Percentiles rank a stretch among this genome's conserved stretches.
phyloP scores from a whole-genome alignment of 1,140 invertebrate genomes.

The Sminthurides bifidus region DNA sequence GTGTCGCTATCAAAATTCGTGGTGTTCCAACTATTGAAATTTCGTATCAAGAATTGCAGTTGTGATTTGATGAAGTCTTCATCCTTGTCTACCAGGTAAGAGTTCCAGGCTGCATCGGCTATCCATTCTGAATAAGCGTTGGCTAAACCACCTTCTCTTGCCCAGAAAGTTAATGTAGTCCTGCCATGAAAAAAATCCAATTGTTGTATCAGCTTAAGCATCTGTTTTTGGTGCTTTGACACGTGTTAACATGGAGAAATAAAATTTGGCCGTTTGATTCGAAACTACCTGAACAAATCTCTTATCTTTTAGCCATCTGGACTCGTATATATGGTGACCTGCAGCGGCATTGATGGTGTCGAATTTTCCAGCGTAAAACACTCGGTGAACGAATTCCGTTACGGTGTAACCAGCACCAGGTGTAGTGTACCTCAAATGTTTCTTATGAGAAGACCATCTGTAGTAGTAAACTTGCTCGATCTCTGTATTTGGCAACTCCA shows the following conservation, averaged over 20 bases:
- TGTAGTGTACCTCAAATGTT: slow-evolving; percentile 26
- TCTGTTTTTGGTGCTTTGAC: not conserved
- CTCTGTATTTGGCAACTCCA: slow-evolving; percentile 24
- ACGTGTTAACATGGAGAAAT: not conserved
- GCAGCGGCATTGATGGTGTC: slow-evolving; percentile 28
- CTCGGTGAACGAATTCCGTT: slow-evolving; percentile 28
- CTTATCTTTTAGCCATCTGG: slow-evolving; percentile 20
- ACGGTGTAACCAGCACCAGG: slow-evolving; percentile 24
- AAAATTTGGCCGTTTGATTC: not conserved
- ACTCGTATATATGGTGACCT: slow-evolving; percentile 30
- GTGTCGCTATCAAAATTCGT: slow-evolving; percentile 11
- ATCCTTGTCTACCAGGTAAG: slow-evolving; percentile 18
- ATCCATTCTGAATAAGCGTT: slow-evolving; percentile 30
- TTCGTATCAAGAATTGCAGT: slow-evolving; percentile 11
- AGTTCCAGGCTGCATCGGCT: slow-evolving; percentile 16
- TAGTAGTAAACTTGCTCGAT: slow-evolving; percentile 30
- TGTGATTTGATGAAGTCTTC: slow-evolving; percentile 24
- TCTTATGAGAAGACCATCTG: slow-evolving; percentile 22
- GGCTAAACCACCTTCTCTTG: slow-evolving; percentile 18
- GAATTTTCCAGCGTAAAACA: slow-evolving; percentile 22
- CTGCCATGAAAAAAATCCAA: not conserved
- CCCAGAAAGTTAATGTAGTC: slow-evolving; percentile 31
- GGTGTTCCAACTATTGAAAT: slow-evolving; percentile 22
- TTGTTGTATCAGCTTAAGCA: not conserved
- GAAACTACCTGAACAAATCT: slow-evolving; percentile 12